Conservation (phyloP, 2,888 invertebrate genomes). For the Tipula lateralis region DNA sequence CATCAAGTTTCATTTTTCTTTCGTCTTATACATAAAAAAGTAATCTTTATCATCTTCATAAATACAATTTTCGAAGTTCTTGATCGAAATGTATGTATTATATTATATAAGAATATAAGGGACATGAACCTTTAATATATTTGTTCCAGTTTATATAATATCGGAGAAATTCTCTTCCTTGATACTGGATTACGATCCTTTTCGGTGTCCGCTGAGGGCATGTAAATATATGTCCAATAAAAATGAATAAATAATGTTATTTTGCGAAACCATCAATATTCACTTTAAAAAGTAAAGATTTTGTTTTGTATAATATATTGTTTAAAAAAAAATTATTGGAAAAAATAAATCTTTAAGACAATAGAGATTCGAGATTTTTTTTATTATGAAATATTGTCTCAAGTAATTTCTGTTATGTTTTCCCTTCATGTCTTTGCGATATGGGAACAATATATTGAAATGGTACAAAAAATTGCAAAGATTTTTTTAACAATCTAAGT, state of each 20-base stretch:
- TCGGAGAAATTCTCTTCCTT: background rate
- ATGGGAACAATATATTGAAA: slow-evolving; percentile 13
- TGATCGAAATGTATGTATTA: background rate
- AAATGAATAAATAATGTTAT: slow-evolving; percentile 11
- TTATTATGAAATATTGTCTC: slow-evolving; percentile 19
- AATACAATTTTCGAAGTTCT: background rate
- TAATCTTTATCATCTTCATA: background rate
- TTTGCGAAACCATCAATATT: background rate
- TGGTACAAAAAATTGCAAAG: background rate
- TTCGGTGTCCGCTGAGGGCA: background rate
- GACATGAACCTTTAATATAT: background rate
- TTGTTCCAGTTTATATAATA: background rate
- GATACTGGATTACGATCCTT: background rate
- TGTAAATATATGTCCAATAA: background rate
- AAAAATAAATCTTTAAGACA: slow-evolving; percentile 4
- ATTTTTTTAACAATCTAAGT: background rate
- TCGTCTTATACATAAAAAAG: background rate
- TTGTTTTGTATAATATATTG: background rate
- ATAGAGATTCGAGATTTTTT: slow-evolving; percentile 19
- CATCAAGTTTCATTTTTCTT: background rate
- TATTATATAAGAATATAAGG: background rate
- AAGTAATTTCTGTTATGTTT: background rate
- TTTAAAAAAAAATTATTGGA: background rate
- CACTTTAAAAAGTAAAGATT: background rate
- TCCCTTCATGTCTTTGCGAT: background rate